Conservation (phyloP, 2,797 vertebrate species). For the Dromococcyx pavoninus region DNA sequence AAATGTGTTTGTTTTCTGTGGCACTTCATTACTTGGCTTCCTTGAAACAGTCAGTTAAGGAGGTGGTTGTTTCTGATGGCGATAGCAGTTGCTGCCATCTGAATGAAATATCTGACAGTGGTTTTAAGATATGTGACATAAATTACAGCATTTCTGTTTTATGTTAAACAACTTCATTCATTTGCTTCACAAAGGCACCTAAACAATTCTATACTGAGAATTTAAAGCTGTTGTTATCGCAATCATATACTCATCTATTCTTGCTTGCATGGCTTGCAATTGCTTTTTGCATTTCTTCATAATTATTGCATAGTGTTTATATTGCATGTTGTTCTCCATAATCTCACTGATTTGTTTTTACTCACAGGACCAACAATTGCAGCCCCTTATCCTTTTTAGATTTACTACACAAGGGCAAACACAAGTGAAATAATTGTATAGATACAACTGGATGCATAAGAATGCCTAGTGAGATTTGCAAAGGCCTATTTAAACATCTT, state of each 20-base stretch:
- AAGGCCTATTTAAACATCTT: not conserved
- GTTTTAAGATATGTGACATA: not conserved
- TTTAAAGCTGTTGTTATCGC: not conserved
- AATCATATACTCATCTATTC: not conserved
- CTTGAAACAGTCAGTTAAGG: not conserved
- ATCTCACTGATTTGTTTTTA: not conserved
- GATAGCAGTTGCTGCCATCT: not conserved
- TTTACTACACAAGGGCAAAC: not conserved
- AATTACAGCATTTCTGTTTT: not conserved
- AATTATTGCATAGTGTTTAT: not conserved
- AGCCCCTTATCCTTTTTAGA: not conserved
- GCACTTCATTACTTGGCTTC: conserved; percentile 4
- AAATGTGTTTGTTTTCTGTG: not conserved
- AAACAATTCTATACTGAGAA: not conserved
- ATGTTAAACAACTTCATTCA: not conserved
- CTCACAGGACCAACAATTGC: not conserved
- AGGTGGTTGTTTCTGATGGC: not conserved
- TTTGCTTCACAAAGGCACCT: not conserved
- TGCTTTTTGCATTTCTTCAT: not conserved
- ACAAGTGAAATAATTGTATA: not conserved
- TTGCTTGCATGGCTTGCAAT: not conserved
- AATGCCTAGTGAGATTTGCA: not conserved
- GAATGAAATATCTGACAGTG: not conserved
- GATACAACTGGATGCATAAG: not conserved
- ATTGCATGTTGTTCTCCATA: not conserved